Base-by-base conservation (phyloP, 2,113 vertebrate species). In the Cervus canadensis region DNA sequence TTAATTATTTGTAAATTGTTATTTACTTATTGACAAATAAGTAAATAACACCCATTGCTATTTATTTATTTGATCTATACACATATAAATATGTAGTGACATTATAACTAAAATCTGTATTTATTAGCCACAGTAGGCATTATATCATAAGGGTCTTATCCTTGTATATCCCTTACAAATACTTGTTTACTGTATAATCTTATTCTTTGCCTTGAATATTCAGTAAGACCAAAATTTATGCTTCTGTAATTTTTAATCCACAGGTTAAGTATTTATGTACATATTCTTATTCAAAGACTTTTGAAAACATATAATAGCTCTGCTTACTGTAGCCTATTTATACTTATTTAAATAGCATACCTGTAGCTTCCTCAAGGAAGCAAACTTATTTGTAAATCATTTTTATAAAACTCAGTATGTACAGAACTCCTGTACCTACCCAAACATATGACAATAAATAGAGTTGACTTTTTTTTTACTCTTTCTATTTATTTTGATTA, bases 21-120 rank as follows among this genome's bases (percentile, higher is more conserved):
- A 48, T 48, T 45, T 45, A 45, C 45, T 45, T 12, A 48, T 48
- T 50, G 14, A 14, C 43, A 45, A 45, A 13, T 59, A 59, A 59
- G 25, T 59, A 59, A 59, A 26, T 59, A 59, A 26, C 25, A 60
- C 60, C 13, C 60, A 11, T 91, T 92, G 0, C 97, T 97, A 97
- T 97, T 98, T 62, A 93, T 36, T 19, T 93, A 64, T 36, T 76
- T 98, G 87, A 94, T 52, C 33, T 94, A 52, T 88, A 95, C 62
- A 56, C 36, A 97, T 96, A 97, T 94, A 71, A 50, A 50, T 50
- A 84, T 48, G 78, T 43, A 33, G n/a, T 93, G 92, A 90, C 92
- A 91, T 96, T 94, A 95, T 97, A 93, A 95, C 54, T 11, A 95
- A 86, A 92, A 54, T 45, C 11, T 33, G 19, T 62, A 2, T 83